These are phyloP conservation scores for Drosophila quadrilineata DNA, from an alignment of 1,140 invertebrate species.

Conservation along the genomic window DNA sequence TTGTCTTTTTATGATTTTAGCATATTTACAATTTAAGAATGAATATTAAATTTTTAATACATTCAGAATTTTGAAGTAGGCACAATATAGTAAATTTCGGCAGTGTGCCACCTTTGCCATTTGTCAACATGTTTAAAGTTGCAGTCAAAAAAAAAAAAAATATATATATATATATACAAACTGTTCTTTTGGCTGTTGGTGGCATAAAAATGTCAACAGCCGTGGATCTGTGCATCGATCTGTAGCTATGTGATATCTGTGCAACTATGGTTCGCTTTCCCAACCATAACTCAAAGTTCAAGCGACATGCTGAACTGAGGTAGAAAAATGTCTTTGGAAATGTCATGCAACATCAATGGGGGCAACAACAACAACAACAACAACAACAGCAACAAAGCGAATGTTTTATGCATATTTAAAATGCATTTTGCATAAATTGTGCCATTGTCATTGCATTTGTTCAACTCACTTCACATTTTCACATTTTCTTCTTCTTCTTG, in stretches of 20 bases:
- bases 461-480: too few relatives aligned
- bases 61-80: too few relatives aligned
- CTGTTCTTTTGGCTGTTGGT: not conserved
- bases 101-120: too few relatives aligned
- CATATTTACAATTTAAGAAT: too few relatives aligned
- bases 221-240: too few relatives aligned
- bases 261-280: conserved; percentile 3
- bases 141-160: too few relatives aligned
- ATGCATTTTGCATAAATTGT: conserved; percentile 69
- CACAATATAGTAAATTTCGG: too few relatives aligned
- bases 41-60: too few relatives aligned
- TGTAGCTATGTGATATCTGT: conserved; percentile 6
- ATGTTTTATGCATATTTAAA: conserved; percentile 44
- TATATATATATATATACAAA: too few relatives aligned
- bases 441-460: conserved; percentile 62
- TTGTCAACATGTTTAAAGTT: too few relatives aligned
- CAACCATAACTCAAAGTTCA: conserved; percentile 28
- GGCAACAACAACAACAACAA: not conserved
- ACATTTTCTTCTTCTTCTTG: conserved; percentile 10
- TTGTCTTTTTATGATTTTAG: too few relatives aligned
- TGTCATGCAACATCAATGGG: conserved; percentile 38
- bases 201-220: conserved; percentile 11
- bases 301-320: conserved; percentile 7
- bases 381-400: not conserved
- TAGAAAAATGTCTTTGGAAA: conserved; percentile 46